Evolutionary conservation across 2,797 vertebrate genomes (phyloP).

Genomic region (Falco novaeseelandiae): DNA sequence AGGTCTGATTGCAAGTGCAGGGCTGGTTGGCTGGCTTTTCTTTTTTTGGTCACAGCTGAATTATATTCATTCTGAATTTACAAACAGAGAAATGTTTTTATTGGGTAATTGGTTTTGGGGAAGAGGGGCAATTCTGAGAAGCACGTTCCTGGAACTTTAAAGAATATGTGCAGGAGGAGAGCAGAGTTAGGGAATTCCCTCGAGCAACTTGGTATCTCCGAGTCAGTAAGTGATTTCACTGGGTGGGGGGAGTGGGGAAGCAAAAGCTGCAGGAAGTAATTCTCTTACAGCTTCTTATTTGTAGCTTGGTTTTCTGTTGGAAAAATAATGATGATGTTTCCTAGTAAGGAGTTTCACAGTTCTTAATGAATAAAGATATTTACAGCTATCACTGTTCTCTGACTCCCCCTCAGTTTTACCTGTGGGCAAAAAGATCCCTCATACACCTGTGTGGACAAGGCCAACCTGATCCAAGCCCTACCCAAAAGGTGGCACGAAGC

Average conservation of each 20-base stretch:
- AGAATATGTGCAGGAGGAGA: neutral
- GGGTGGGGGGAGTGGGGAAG: neutral
- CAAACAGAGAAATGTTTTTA: neutral
- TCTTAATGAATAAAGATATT: neutral
- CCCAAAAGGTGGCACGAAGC: neutral
- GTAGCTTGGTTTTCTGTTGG: neutral
- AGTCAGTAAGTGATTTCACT: neutral
- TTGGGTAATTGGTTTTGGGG: neutral
- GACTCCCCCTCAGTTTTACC: neutral
- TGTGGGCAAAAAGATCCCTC: neutral
- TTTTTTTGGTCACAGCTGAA: neutral
- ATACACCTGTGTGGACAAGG: rapidly evolving
- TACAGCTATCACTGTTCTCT: neutral
- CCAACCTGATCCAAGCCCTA: neutral
- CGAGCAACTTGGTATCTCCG: neutral
- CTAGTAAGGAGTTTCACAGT: neutral
- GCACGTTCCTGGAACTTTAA: neutral
- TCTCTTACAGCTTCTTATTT: neutral
- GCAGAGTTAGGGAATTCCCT: neutral
- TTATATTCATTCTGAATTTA: neutral
- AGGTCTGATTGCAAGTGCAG: neutral
- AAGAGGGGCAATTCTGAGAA: neutral
- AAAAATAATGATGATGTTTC: neutral
- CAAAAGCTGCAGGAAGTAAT: neutral
- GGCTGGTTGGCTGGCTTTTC: neutral